Evolutionary conservation across 2,113 vertebrate species (phyloP).

Genomic region (Scolopax mira): DNA sequence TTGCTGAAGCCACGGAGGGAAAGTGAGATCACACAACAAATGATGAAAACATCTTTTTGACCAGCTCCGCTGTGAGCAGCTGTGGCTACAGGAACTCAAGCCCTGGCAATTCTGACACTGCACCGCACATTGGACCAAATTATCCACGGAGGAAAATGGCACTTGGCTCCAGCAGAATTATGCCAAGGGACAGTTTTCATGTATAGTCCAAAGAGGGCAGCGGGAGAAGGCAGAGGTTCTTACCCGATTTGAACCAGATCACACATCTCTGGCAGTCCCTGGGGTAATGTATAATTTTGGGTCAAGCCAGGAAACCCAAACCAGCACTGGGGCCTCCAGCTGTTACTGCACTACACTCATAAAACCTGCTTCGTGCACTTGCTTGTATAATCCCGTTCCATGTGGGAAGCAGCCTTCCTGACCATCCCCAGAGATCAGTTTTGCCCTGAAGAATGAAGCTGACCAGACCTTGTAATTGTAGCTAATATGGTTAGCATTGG

Average conservation of each 20-base stretch:
- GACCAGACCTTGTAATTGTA: not conserved
- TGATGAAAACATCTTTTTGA: not conserved
- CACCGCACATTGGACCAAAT: not conserved
- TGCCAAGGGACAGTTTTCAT: rapidly evolving
- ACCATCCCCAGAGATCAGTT: not conserved
- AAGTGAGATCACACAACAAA: not conserved
- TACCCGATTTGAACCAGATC: not conserved
- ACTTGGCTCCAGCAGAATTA: not conserved
- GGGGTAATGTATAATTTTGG: not conserved
- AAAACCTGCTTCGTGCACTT: not conserved
- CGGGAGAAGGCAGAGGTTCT: not conserved
- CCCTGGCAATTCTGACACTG: not conserved
- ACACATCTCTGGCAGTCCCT: rapidly evolving
- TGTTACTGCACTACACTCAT: not conserved
- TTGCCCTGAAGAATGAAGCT: not conserved
- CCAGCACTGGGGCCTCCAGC: not conserved
- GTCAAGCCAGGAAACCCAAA: not conserved
- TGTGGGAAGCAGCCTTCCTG: not conserved
- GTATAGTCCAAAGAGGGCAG: not conserved
- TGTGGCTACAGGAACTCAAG: not conserved
- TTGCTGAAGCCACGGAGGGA: not conserved
- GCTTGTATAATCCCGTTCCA: not conserved
- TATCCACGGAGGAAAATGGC: rapidly evolving
- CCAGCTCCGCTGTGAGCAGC: rapidly evolving
- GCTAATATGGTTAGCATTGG: not conserved